These are phyloP conservation scores for Hemibagrus wyckioides DNA, from an alignment of 2,113 vertebrate species.

Conservation along the genomic window DNA sequence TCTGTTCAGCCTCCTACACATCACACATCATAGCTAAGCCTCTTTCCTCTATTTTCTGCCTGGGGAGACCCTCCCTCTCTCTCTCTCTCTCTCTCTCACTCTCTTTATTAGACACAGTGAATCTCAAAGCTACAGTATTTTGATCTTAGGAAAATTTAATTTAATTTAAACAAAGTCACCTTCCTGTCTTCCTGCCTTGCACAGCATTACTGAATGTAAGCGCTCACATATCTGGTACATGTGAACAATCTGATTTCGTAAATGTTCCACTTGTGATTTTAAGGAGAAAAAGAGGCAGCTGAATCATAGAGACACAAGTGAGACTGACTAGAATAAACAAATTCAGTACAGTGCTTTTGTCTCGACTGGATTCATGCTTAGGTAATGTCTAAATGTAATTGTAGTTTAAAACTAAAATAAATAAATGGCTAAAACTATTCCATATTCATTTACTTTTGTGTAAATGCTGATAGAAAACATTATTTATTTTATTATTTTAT, in stretches of 20 bases:
- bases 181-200: background rate
- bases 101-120: background rate
- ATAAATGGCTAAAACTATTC: background rate
- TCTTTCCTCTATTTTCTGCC: conserved; percentile 31
- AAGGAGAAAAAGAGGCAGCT: background rate
- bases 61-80: conserved; percentile 18
- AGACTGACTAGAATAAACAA: background rate
- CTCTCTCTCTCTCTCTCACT: background rate
- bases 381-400: no score
- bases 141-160: conserved; percentile 12
- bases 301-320: background rate
- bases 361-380: background rate
- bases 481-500: no score
- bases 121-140: conserved; percentile 5
- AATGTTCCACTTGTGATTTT: background rate
- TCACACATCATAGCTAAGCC: conserved; percentile 30
- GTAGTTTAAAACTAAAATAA: no score
- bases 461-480: no score
- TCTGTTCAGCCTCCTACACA: conserved; percentile 7
- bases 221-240: background rate
- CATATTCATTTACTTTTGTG: no score
- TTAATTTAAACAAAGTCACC: conserved; percentile 24
- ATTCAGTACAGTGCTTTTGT: background rate
- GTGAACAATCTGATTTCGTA: background rate
- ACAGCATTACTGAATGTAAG: background rate